Conservation (phyloP, 2,113 vertebrate genomes). For the Nycticorax nycticorax region DNA sequence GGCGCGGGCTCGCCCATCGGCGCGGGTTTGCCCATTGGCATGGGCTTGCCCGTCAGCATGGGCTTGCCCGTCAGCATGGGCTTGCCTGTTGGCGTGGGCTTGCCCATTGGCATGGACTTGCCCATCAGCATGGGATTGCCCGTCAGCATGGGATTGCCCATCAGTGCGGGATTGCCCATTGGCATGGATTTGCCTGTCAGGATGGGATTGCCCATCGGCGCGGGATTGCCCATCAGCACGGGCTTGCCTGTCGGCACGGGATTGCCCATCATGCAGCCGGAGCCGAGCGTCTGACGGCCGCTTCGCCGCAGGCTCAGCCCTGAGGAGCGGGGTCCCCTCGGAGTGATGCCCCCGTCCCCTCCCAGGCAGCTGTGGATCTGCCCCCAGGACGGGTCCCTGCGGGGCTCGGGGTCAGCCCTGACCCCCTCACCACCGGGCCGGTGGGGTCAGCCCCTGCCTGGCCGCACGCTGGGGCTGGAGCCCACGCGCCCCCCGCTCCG, state of each 20-base stretch:
- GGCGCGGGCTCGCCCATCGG: rapidly evolving
- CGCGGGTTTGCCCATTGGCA: rapidly evolving
- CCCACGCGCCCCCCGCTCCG: neutral
- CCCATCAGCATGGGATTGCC: neutral
- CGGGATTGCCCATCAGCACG: rapidly evolving
- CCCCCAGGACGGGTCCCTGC: rapidly evolving
- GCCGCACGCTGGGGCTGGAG: rapidly evolving
- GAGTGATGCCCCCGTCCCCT: rapidly evolving
- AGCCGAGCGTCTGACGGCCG: rapidly evolving
- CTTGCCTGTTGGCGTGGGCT: rapidly evolving
- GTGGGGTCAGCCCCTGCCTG: neutral
- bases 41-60: neutral
- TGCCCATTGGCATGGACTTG: rapidly evolving
- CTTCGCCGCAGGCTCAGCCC: neutral
- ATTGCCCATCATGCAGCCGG: neutral
- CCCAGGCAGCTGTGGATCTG: rapidly evolving
- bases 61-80: too few species aligned
- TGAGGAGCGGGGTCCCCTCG: rapidly evolving
- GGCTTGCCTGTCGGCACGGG: rapidly evolving
- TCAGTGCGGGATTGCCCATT: rapidly evolving
- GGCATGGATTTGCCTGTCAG: too few species aligned
- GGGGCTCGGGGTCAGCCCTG: neutral
- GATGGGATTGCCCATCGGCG: neutral
- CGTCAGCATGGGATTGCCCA: too few species aligned
- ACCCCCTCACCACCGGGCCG: rapidly evolving